These are phyloP conservation scores for Fregetta grallaria DNA, from an alignment of 2,113 vertebrate genomes.

Conservation along the genomic window DNA sequence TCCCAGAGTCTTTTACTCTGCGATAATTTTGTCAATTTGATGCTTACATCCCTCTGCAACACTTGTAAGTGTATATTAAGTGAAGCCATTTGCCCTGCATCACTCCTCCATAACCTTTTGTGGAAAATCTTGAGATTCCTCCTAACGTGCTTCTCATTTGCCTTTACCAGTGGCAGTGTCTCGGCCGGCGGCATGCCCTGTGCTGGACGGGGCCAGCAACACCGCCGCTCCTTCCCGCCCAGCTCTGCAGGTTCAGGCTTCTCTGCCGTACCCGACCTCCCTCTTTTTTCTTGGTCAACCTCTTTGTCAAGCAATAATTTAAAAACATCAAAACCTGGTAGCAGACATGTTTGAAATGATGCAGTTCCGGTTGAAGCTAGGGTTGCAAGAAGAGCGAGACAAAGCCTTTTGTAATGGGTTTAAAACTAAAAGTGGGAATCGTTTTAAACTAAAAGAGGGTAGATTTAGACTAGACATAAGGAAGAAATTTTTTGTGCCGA, in stretches of 20 bases:
- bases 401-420: not conserved
- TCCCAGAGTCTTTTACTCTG: not conserved
- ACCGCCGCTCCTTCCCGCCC: not conserved
- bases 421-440: too few relatives aligned
- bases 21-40: not conserved
- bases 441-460: too few relatives aligned
- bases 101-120: not conserved
- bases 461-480: too few relatives aligned
- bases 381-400: too few relatives aligned
- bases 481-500: too few relatives aligned
- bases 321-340: not conserved
- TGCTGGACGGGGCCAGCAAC: not conserved
- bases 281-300: not conserved
- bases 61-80: not conserved
- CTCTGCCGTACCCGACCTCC: rapidly evolving
- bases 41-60: not conserved
- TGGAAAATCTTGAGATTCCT: not conserved
- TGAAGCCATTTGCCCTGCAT: not conserved
- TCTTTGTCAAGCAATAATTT: not conserved
- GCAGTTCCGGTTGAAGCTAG: not conserved
- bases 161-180: not conserved
- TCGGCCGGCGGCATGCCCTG: not conserved
- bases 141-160: not conserved
- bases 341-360: not conserved
- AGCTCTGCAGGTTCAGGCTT: not conserved